A percentile compares a stretch with the other conserved stretches of the same genome.
These are phyloP conservation scores for Struthio camelus DNA, from an alignment of 2,113 vertebrate genomes.

Conservation along the genomic window DNA sequence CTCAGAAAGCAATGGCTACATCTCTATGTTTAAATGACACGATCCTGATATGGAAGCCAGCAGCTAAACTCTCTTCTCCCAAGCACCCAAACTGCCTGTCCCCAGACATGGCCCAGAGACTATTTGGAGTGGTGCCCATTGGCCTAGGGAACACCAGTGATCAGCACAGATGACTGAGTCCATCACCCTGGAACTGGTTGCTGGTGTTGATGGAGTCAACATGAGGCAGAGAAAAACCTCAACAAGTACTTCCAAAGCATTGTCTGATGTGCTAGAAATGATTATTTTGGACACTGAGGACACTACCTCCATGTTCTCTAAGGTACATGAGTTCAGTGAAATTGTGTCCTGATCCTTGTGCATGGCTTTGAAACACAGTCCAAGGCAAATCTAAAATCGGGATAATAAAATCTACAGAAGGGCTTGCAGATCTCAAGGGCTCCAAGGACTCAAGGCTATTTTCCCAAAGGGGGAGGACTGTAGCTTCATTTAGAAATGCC, in stretches of 20 bases:
- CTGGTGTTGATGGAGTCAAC: background rate
- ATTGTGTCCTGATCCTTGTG: background rate
- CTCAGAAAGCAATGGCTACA: background rate
- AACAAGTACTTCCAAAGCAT: background rate
- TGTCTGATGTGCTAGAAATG: background rate
- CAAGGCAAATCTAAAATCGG: background rate
- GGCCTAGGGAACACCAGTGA: background rate
- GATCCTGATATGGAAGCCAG: background rate
- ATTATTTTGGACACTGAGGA: background rate
- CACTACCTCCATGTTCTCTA: background rate
- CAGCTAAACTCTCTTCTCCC: background rate
- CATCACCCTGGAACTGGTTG: background rate
- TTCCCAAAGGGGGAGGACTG: background rate
- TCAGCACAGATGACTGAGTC: background rate
- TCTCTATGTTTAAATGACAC: background rate
- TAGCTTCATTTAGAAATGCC: background rate
- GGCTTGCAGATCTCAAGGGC: background rate
- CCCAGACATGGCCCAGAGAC: rapidly evolving
- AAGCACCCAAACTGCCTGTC: background rate
- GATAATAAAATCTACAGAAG: background rate
- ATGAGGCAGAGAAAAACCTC: background rate
- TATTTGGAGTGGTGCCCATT: background rate
- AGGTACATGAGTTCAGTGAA: background rate
- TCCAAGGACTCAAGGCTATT: background rate
- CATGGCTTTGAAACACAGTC: background rate